Evolutionary conservation across 2,888 invertebrate genomes (phyloP), one percentile per base, ranked within the genome.

Genomic region (Noctua fimbriata): DNA sequence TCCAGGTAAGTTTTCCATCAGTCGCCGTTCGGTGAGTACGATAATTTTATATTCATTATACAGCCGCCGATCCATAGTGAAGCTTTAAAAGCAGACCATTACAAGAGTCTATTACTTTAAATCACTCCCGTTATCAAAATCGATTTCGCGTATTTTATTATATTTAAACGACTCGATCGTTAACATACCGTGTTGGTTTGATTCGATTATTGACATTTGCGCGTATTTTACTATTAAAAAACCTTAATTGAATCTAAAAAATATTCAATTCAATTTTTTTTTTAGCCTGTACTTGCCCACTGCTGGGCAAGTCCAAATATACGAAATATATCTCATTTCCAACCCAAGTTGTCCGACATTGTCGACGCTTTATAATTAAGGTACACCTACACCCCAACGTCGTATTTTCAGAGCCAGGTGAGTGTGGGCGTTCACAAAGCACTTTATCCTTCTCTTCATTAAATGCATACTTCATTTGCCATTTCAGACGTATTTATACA

Each of bases 1-100:
- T 92, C 73, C 92, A 92, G 91, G 91, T 92, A 89, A 89, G 92
- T 84, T 79, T 78, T 63, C 76, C 79, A 78, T 81, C 83, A 78
- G 78, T 71, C 76, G 72, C 63, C 77, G 78, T 52, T 80, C 55
- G 88, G 91, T 91, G 84, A 91, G 91, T 91, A 84, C 83, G 80
- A 88, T 76, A 83, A 87, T 88, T 89, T 85, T 82, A 76, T 78
- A 83, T 85, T 89, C 80, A 87, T 87, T 85, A 81, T 69, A 85
- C 24, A 55, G 74, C 73, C 63, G 63, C 66, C 77, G 80, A 81
- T 83, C 78, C 71, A 71, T 76, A 79, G 79, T 82, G 73, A 73
- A 73, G 75, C 83, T 73, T 84, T 89, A 77, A 87, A 89, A 82
- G 87, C 81, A 52, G 69, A 74, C 82, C 89, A 88, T 89, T 88